Evolutionary conservation across 2,113 vertebrate genomes (phyloP), one percentile per base, ranked within the genome.

Genomic region (Neotoma lepida): DNA sequence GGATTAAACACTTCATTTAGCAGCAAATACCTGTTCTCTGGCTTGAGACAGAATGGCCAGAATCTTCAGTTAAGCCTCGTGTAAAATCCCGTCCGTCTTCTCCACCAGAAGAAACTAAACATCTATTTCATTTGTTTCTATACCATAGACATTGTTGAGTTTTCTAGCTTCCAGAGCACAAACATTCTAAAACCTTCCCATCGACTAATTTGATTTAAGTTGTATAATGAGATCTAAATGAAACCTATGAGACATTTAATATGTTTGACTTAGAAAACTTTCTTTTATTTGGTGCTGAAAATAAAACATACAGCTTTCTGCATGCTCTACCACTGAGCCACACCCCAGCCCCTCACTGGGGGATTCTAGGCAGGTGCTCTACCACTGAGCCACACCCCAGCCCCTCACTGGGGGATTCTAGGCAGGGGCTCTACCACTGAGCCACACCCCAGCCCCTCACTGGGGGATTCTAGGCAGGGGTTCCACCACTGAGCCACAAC

Each of bases 1-100:
- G 63, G 35, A 86, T 22, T 0, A n/a, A 44, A 28, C 2, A 3
- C 41, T 26, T 30, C 3, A 9, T 66, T 88, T 81, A 14, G 17
- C 17, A 84, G 9, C 0, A n/a, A 39, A 44, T 1, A 1, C 20
- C n/a, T 58, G 30, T 35, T 30, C 78, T 1, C 26, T 14, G 4
- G 28, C 58, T 35, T 33, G 39, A 56, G 68, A 41, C 33, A 26
- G 66, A 39, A 46, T 2, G 63, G 44, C 17, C 39, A 64, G 58
- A 46, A 35, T 44, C 82, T 68, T 1, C 56, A 12, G 14, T 4
- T 2, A 3, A 30, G 35, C 9, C 49, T 24, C 6, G 2, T 2
- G 12, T 8, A 28, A 46, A 84, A 39, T 0, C 56, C 1, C 44
- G 6, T 3, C 7, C 1, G 0, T 66, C 14, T n/a, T 54, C 81